Base-by-base conservation (phyloP, 2,888 invertebrate species). In the Antheraea assamensis region DNA sequence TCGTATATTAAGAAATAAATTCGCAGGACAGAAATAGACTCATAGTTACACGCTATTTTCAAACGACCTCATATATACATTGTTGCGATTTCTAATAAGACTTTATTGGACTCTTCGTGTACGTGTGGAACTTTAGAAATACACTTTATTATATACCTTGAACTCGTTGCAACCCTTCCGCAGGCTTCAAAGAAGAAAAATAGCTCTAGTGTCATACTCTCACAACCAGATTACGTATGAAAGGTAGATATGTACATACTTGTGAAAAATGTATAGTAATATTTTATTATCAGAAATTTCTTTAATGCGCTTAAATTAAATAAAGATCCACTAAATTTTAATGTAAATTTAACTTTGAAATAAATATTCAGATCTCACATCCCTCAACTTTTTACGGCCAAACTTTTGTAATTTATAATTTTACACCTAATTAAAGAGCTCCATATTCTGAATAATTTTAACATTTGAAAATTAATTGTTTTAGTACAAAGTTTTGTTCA, bases 381-480 rank as follows among this genome's bases (percentile, higher is more conserved):
- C 71, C 73, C 49, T 31, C 55, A 71, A 71, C 42, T 70, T 74
- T 71, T 71, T 68, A 74, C 42, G 71, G 66, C 55, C 21, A 68
- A 74, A 74, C 71, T 74, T 71, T 71, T 49, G 71, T 71, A 71
- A 74, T 74, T 74, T 71, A 52, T 49, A 71, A 74, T 66, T 71
- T 71, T 66, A 71, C 74, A 68, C 71, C 71, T 74, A 68, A 74
- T 74, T 71, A 71, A 71, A 74, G 55, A 68, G 66, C 64, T 66
- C 64, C 71, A 74, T 74, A 74, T 71, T 74, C 71, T 70, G 66
- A 10, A 70, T 64, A 64, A 64, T 64, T 30, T 64, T 35, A n/a
- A 68, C 31, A 66, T 21, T 31, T 31, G n/a, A 66, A 68, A 68
- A 35, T 68, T 35, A 31, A 68, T 68, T 35, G 68, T n/a, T 68